A percentile compares a stretch with the other conserved stretches of the same genome.
Evolutionary conservation across 2,113 vertebrate genomes (phyloP).

Genomic region (Drymodes brunneopygia): DNA sequence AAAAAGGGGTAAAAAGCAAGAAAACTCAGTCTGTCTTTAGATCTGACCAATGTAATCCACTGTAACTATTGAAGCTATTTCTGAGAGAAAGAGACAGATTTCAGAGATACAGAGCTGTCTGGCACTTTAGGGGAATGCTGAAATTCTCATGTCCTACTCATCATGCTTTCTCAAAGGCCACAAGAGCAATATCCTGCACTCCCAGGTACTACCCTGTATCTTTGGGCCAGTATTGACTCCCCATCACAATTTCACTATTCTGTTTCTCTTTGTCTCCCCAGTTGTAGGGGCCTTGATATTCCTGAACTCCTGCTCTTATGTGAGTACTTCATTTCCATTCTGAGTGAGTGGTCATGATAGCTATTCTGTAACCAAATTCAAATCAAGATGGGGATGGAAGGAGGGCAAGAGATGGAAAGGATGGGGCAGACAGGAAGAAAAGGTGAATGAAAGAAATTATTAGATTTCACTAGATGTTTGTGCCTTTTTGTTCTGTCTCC

Average conservation of each 20-base stretch:
- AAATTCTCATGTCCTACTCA: neutral
- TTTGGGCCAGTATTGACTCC: neutral
- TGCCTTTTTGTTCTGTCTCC: neutral
- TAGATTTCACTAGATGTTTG: neutral
- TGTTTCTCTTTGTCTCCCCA: neutral
- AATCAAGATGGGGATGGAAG: neutral
- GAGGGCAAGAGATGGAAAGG: neutral
- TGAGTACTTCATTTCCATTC: neutral
- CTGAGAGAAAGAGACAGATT: neutral
- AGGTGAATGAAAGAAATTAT: neutral
- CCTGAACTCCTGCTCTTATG: neutral
- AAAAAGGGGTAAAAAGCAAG: fast-evolving
- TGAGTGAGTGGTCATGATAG: neutral
- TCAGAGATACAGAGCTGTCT: neutral
- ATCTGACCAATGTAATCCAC: neutral
- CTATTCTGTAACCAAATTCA: neutral
- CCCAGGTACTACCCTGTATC: neutral
- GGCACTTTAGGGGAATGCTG: neutral
- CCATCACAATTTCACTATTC: neutral
- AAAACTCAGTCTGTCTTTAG: neutral
- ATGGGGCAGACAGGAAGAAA: neutral
- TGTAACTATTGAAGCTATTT: neutral
- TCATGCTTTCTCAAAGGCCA: neutral
- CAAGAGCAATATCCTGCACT: neutral
- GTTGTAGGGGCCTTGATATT: neutral